phyloP scores from a whole-genome alignment of 2,113 vertebrate species.

The Riparia riparia region DNA sequence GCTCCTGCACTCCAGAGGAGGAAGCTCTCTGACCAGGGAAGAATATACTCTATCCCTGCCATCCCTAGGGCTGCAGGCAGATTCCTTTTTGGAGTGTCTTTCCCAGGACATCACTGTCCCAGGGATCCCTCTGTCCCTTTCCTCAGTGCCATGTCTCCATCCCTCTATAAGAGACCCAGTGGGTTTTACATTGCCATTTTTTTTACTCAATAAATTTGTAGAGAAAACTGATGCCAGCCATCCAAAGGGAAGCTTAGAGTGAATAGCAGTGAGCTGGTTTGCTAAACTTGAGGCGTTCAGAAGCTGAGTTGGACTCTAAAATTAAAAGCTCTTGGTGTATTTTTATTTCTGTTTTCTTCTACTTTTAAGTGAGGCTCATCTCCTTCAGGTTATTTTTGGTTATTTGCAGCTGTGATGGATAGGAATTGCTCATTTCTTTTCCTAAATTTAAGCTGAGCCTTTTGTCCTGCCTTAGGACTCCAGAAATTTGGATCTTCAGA shows the following conservation, averaged over 20 bases:
- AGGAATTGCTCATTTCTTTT: neutral
- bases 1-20: neutral
- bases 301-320: neutral
- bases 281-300: neutral
- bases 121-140: neutral
- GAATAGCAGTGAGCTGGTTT: neutral
- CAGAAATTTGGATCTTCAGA: neutral
- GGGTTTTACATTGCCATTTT: neutral
- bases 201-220: neutral
- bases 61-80: neutral
- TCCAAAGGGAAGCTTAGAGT: neutral
- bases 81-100: neutral
- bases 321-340: slow-evolving; percentile 21
- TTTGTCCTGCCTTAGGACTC: neutral
- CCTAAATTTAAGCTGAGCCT: neutral
- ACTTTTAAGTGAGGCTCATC: slow-evolving; percentile 7
- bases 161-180: neutral
- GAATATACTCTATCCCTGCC: neutral
- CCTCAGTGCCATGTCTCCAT: neutral
- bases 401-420: slow-evolving; percentile 27
- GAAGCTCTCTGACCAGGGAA: neutral
- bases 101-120: neutral
- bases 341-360: slow-evolving; percentile 44
- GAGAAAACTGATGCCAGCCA: neutral
- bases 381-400: neutral